Evolutionary conservation across 2,888 invertebrate species (phyloP), one percentile per base, ranked within the genome.

Genomic region (Aproaerema taeniolella): DNA sequence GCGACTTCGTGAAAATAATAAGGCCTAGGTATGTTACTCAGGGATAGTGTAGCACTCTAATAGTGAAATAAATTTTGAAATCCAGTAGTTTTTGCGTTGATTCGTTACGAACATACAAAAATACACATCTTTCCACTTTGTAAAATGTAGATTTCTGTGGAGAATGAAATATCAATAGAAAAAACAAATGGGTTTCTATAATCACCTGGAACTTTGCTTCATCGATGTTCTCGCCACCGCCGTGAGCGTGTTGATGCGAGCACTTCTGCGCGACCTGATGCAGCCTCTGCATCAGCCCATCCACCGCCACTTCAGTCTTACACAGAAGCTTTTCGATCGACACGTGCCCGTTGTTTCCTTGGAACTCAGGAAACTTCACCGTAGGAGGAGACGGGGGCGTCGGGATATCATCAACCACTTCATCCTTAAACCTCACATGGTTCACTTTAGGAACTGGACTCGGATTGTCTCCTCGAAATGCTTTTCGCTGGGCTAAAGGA

Each of bases 141-240:
- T n/a, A n/a, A n/a, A n/a, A n/a, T n/a, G n/a, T n/a, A n/a, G n/a
- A n/a, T n/a, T n/a, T n/a, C n/a, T n/a, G n/a, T n/a, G n/a, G n/a
- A n/a, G n/a, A n/a, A n/a, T n/a, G n/a, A n/a, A n/a, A n/a, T n/a
- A n/a, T n/a, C n/a, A n/a, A n/a, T n/a, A n/a, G n/a, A n/a, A n/a
- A n/a, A n/a, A n/a, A n/a, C n/a, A n/a, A n/a, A n/a, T n/a, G n/a
- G n/a, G n/a, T n/a, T n/a, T n/a, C n/a, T n/a, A 3, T 9, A 26
- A 6, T 83, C 58, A 90, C 90, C 82, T 93, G 92, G 65, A 93
- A 94, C 67, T 93, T 92, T 29, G 91, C 89, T 65, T 94, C 93
- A 55, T 92, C 91, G 55, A 93, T 93, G 52, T 91, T 89, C 41
- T 90, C 88, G 0, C 93, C 93, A 1, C 93, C 93, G 0, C 93